phyloP scores from a whole-genome alignment of 2,888 invertebrate genomes.

The Calameuta filiformis region DNA sequence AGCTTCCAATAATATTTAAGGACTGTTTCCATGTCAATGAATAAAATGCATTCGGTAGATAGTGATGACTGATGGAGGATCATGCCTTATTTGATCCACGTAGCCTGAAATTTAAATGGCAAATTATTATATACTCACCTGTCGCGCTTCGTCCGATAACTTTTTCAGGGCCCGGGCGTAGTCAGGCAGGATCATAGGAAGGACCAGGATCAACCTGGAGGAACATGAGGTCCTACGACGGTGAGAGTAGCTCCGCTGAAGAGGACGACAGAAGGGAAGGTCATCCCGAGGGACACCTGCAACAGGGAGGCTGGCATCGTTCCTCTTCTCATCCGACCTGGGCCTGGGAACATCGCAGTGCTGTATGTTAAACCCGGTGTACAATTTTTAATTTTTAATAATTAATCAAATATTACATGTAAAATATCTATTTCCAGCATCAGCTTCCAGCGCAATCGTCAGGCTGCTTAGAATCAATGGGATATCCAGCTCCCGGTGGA shows the following conservation, averaged over 20 bases:
- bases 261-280: slow-evolving; percentile 61
- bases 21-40: not conserved
- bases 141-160: not conserved
- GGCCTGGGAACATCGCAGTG: slow-evolving; percentile 62
- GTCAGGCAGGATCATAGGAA: not conserved
- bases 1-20: not conserved
- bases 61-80: not conserved
- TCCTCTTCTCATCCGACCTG: slow-evolving; percentile 59
- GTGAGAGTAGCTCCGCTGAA: slow-evolving; percentile 63
- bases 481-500: slow-evolving; percentile 47
- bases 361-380: slow-evolving; percentile 36
- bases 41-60: not conserved
- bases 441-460: slow-evolving; percentile 52
- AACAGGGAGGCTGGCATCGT: slow-evolving; percentile 57
- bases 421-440: slow-evolving; percentile 40
- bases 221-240: slow-evolving; percentile 62
- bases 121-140: not conserved
- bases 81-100: not conserved
- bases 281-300: slow-evolving; percentile 54
- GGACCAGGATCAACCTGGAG: not conserved
- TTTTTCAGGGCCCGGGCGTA: not conserved
- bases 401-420: not conserved
- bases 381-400: not conserved
- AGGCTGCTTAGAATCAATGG: slow-evolving; percentile 47
- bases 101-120: not conserved